Base-by-base conservation (phyloP, 2,113 vertebrate genomes). In the Engraulis encrasicolus region DNA sequence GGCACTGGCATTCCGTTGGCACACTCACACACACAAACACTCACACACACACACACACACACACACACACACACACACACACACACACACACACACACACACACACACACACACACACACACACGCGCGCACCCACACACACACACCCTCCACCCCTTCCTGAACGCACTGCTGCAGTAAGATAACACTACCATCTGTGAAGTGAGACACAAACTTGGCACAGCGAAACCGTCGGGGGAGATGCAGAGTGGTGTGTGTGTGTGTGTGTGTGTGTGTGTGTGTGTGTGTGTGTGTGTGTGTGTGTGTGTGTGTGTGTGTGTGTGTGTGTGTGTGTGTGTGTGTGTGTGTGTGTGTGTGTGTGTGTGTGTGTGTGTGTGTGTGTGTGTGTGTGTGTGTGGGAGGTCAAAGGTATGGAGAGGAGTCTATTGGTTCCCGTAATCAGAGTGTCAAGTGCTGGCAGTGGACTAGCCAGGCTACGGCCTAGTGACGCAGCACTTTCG, bases 1-100 rank as follows among this genome's bases (percentile, higher is more conserved):
- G 82, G 82, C 86, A 79, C 81, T 78, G 61, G 50, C 85, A 85
- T 80, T 18, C 31, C 79, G 31, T 23, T 48, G 50, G 45, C 77
- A 23, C 61, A 48, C 14, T 78, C 14, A 45, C 83, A 77, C 79
- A 71, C 78, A 81, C 83, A 31, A 78, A 83, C 49, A 52, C 50
- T n/a, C 84, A 81, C 40, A 45, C 40, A 9, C 40, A 45, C 40
- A 3, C 3, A 9, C 40, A 9, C 3, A 9, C 40, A 3, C 40
- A 3, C 40, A 45, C 40, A 45, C 40, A 45, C 40, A n/a, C 40
- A 45, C 40, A 3, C 40, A n/a, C 84, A 81, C 40, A 45, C 40
- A 9, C 40, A 45, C 40, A 3, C 3, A 9, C 40, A 9, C 3
- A 9, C 40, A 3, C 40, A 3, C 40, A 45, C 40, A 45, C 40